These are phyloP conservation scores for Drosophila mauritiana DNA, from an alignment of 1,140 invertebrate species.

Conservation along the genomic window DNA sequence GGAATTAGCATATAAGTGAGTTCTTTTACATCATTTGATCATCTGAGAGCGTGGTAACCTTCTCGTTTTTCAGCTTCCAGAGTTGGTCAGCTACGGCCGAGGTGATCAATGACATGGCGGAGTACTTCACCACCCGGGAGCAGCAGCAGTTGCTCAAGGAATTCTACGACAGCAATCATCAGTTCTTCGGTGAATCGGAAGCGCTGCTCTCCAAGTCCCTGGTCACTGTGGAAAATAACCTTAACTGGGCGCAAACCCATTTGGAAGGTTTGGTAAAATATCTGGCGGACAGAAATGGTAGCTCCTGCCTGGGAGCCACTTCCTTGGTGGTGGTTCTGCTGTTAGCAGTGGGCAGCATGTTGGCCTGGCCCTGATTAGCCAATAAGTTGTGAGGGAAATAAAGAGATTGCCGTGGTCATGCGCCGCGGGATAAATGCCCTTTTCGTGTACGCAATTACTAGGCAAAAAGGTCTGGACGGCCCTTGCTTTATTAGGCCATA, in stretches of 20 bases:
- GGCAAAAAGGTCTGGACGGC: conserved; percentile 67
- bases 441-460: conserved; percentile 80
- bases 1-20: conserved; percentile 52
- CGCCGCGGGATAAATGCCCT: conserved; percentile 72
- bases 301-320: conserved; percentile 2
- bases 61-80: conserved; percentile 46
- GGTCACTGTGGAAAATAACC: conserved; percentile 41
- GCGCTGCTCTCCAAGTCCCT: conserved; percentile 31
- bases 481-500: conserved; percentile 70
- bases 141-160: conserved; percentile 73
- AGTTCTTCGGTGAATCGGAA: conserved; percentile 47
- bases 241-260: conserved; percentile 49
- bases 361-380: conserved; percentile 50
- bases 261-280: conserved; percentile 35
- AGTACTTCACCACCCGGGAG: conserved; percentile 83
- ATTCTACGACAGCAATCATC: conserved; percentile 37
- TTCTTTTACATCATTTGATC: not conserved
- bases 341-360: conserved; percentile 12
- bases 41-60: not conserved
- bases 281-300: conserved; percentile 33
- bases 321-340: conserved; percentile 37
- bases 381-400: conserved; percentile 38
- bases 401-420: conserved; percentile 24
- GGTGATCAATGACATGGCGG: conserved; percentile 83
- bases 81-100: conserved; percentile 80